Conservation (phyloP, 2,113 vertebrate species). For the Girardinichthys multiradiatus region DNA sequence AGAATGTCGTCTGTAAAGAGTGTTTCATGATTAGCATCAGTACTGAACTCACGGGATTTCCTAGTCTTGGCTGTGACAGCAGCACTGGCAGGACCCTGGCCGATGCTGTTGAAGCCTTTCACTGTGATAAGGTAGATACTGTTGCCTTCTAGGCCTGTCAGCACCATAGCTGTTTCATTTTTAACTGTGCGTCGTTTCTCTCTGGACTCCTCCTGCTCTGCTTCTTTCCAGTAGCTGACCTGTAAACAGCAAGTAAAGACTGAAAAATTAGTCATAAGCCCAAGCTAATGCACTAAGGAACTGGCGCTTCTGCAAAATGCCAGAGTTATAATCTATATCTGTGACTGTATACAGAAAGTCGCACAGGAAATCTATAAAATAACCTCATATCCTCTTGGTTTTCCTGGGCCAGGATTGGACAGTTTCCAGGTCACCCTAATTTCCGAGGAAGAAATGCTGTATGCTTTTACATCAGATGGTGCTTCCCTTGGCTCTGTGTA, state of each 20-base stretch:
- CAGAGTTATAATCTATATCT: not conserved
- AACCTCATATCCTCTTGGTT: constrained; percentile 95
- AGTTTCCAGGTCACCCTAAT: constrained; percentile 91
- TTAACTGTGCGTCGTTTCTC: constrained; percentile 86
- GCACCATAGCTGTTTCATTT: constrained; percentile 88
- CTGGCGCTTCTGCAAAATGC: not conserved
- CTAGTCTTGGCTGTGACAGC: constrained; percentile 85
- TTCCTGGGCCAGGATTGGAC: constrained; percentile 88
- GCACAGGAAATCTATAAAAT: constrained; percentile 35
- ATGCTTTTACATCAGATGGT: constrained; percentile 88
- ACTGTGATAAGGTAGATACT: constrained; percentile 89
- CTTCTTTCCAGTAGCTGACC: constrained; percentile 92
- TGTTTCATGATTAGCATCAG: constrained; percentile 40
- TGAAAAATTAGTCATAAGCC: not conserved
- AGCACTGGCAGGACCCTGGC: constrained; percentile 88
- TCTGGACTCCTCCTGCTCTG: constrained; percentile 87
- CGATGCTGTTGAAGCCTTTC: constrained; percentile 92
- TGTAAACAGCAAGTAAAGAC: constrained; percentile 61
- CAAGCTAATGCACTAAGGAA: not conserved
- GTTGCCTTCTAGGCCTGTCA: constrained; percentile 91
- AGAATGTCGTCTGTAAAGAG: constrained; percentile 46
- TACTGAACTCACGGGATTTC: constrained; percentile 87
- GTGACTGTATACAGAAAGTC: not conserved
- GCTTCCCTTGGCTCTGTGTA: constrained; percentile 90
- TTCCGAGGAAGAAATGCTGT: constrained; percentile 90